Evolutionary conservation across 64 coral and sea anemone species (phyloP).

Genomic region (Orbicella faveolata): DNA sequence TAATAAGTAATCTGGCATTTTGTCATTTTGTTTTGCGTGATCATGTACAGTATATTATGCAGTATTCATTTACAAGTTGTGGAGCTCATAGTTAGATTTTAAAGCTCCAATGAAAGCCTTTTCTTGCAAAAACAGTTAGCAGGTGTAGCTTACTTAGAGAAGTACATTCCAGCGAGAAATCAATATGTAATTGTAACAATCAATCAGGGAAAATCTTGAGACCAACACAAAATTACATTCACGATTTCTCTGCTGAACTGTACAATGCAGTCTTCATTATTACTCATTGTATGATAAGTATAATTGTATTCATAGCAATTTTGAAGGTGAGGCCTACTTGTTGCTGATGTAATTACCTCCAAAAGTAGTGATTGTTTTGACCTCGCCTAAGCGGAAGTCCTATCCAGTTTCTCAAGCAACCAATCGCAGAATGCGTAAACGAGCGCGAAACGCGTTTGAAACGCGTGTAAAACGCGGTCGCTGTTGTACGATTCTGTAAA

Average conservation of each 20-base stretch:
- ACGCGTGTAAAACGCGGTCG: background rate
- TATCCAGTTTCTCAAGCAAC: no score
- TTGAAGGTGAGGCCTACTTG: background rate
- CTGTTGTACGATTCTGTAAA: background rate
- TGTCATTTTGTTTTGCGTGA: background rate
- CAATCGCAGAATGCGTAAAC: background rate
- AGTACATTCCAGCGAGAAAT: conserved; percentile 6
- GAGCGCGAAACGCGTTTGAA: background rate
- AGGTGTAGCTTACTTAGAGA: background rate
- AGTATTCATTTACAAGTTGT: background rate
- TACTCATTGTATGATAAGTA: background rate
- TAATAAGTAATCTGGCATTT: background rate
- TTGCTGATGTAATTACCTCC: no score
- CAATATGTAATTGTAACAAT: background rate
- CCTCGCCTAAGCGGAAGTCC: no score
- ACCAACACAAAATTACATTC: background rate
- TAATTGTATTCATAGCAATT: background rate
- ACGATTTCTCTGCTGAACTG: background rate
- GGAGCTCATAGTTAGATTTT: conserved; percentile 3
- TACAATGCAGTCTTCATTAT: background rate
- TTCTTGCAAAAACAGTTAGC: background rate
- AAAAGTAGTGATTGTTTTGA: no score
- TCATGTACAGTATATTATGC: background rate
- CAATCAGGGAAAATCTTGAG: background rate
- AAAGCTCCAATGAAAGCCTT: background rate